These are phyloP conservation scores for Ptychadena robeensis DNA, from an alignment of 2,797 vertebrate genomes.

Conservation along the genomic window DNA sequence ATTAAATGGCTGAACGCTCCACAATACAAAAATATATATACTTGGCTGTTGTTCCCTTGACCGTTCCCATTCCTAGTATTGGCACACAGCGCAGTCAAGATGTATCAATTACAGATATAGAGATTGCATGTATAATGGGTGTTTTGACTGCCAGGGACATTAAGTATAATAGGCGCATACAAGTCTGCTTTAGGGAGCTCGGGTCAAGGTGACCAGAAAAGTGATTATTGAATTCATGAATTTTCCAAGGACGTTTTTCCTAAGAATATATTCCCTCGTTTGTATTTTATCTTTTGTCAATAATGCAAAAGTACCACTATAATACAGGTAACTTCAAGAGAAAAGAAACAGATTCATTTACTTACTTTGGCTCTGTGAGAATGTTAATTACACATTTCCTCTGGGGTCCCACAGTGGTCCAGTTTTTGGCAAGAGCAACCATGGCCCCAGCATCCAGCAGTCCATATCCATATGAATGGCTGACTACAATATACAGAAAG, in stretches of 20 bases:
- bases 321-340: not conserved
- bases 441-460: constrained; percentile 91
- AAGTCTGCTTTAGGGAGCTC: no score
- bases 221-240: not conserved
- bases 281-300: not conserved
- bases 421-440: constrained; percentile 86
- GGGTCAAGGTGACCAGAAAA: no score
- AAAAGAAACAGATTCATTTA: constrained; percentile 1
- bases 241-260: not conserved
- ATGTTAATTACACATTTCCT: constrained; percentile 87
- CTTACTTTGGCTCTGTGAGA: constrained; percentile 87
- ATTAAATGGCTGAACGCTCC: no score
- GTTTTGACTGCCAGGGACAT: no score
- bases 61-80: no score
- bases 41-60: no score
- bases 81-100: no score
- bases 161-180: no score
- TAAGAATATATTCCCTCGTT: not conserved
- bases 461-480: constrained; percentile 96
- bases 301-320: not conserved
- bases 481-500: constrained; percentile 78
- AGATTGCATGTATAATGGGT: no score
- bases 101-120: no score
- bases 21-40: no score
- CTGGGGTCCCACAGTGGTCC: constrained; percentile 89